Percentiles rank a stretch among this genome's conserved stretches.
These are phyloP conservation scores for Myanophis thanlyinensis DNA, from an alignment of 2,113 vertebrate species.

Conservation along the genomic window DNA sequence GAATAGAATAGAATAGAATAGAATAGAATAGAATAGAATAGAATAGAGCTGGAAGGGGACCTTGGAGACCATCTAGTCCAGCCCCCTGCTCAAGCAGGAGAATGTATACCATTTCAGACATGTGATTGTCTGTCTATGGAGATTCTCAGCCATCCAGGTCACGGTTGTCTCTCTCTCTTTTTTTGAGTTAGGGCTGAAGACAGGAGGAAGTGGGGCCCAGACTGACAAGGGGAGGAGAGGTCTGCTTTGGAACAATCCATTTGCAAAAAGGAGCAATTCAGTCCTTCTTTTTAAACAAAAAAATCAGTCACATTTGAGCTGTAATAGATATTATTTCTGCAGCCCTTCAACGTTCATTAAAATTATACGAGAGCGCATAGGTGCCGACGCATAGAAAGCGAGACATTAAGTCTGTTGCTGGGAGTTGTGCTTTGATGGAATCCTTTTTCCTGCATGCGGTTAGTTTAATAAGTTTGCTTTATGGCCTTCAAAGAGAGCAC, in stretches of 20 bases:
- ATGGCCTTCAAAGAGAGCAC: background rate
- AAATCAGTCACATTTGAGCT: background rate
- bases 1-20: no score
- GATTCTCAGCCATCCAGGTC: no score
- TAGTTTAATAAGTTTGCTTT: background rate
- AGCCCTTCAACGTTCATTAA: background rate
- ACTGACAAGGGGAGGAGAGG: fast-evolving
- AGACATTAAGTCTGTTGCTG: background rate
- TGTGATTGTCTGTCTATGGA: no score
- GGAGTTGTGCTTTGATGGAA: background rate
- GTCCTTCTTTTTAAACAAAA: background rate
- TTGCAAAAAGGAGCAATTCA: background rate
- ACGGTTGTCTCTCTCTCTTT: no score
- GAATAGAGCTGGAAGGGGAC: no score
- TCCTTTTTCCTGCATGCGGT: background rate
- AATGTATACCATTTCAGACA: no score
- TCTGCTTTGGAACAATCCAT: background rate
- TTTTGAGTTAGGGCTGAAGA: background rate
- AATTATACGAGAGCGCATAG: background rate
- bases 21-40: no score
- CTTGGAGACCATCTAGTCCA: no score
- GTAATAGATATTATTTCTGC: background rate
- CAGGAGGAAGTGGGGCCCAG: background rate
- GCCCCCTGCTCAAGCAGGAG: no score
- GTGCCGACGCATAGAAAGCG: background rate